phyloP scores from a whole-genome alignment of 2,888 invertebrate genomes.

The Achlya flavicornis region DNA sequence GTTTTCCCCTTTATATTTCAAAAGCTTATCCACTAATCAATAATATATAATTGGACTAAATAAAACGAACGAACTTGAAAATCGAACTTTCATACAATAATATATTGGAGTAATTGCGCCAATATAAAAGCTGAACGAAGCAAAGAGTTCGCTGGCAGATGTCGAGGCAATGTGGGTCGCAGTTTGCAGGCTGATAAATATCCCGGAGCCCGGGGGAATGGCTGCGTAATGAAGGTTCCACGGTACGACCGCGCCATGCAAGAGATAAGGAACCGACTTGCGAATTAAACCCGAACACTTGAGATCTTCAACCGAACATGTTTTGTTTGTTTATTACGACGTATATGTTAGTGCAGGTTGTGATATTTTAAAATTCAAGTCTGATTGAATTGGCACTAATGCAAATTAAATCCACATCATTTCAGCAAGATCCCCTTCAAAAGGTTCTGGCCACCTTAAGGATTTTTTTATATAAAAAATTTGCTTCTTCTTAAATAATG shows the following conservation, averaged over 20 bases:
- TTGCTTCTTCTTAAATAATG: too few relatives aligned
- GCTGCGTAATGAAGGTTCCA: constrained; percentile 55
- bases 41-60: too few relatives aligned
- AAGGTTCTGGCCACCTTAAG: too few relatives aligned
- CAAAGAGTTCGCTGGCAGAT: constrained; percentile 54
- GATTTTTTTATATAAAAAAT: too few relatives aligned
- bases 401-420: too few relatives aligned
- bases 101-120: constrained; percentile 24
- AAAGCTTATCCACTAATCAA: too few relatives aligned
- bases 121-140: constrained; percentile 29
- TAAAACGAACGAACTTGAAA: constrained; percentile 34
- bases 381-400: background rate
- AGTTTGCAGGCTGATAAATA: constrained; percentile 66
- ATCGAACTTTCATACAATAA: constrained; percentile 52
- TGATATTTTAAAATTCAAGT: background rate
- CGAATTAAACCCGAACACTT: constrained; percentile 53
- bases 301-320: constrained; percentile 40
- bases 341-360: constrained; percentile 21
- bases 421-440: too few relatives aligned
- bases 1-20: too few relatives aligned
- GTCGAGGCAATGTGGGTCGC: constrained; percentile 71
- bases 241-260: constrained; percentile 20
- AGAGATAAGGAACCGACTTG: constrained; percentile 51
- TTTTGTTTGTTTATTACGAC: too few relatives aligned
- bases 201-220: constrained; percentile 61